Evolutionary conservation across 2,113 vertebrate species (phyloP).

Genomic region (Pedionomus torquatus): DNA sequence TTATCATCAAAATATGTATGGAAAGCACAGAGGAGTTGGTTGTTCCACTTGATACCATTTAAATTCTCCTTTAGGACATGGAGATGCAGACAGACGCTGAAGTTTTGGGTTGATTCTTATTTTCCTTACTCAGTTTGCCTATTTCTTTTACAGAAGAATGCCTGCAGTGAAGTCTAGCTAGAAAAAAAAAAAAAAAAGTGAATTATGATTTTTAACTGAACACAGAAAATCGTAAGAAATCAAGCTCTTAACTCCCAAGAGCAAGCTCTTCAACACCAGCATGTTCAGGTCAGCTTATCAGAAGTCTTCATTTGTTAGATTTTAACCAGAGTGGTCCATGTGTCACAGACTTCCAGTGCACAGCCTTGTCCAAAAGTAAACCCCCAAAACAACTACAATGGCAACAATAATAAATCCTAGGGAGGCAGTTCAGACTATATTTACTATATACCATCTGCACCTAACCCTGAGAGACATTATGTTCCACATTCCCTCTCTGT

Average conservation of each 20-base stretch:
- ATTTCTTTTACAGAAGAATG: background rate
- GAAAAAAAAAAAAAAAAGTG: background rate
- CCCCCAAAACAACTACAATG: background rate
- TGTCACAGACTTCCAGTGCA: background rate
- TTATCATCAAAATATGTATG: background rate
- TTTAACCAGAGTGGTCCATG: background rate
- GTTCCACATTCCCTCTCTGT: slow-evolving; percentile 41
- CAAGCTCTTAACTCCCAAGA: background rate
- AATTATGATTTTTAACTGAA: background rate
- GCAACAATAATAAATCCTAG: slow-evolving; percentile 23
- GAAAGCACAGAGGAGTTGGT: background rate
- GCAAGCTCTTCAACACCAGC: background rate
- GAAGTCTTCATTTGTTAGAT: background rate
- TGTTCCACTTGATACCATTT: background rate
- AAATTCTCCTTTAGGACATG: background rate
- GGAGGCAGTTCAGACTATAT: slow-evolving; percentile 45
- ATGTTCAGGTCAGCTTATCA: background rate
- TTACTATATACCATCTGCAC: slow-evolving; percentile 61
- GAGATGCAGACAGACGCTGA: background rate
- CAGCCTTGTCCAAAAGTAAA: slow-evolving; percentile 20
- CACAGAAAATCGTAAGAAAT: background rate
- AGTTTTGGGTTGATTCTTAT: background rate
- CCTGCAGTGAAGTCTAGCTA: background rate
- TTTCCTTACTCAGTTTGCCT: background rate
- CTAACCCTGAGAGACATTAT: slow-evolving; percentile 34